Evolutionary conservation across 2,888 invertebrate species (phyloP).

Genomic region (Tuberolachnus salignus): DNA sequence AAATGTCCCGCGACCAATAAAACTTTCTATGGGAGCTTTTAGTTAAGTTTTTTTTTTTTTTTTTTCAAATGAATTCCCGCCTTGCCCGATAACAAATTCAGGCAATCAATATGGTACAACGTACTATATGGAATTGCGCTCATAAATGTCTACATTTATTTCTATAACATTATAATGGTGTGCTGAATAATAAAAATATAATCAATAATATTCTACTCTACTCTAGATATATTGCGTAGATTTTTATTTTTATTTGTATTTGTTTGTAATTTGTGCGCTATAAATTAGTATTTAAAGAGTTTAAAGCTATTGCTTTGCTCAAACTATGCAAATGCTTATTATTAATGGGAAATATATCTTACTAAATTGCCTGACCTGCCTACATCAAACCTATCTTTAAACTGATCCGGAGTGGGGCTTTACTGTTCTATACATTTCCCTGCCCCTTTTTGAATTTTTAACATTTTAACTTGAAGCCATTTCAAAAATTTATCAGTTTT

Average conservation of each 20-base stretch:
- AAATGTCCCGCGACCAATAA: conserved; percentile 25
- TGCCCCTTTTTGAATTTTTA: conserved; percentile 34
- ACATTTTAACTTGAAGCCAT: conserved; percentile 42
- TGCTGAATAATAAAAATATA: neutral
- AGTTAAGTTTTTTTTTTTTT: conserved; percentile 1
- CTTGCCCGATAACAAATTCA: conserved; percentile 1
- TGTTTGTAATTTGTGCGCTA: neutral
- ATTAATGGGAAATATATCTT: neutral
- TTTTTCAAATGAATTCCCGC: neutral
- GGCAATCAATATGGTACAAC: neutral
- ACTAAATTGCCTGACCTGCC: neutral
- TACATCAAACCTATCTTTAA: neutral
- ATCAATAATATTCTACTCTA: neutral
- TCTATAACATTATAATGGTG: too few relatives aligned
- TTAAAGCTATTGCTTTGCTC: neutral
- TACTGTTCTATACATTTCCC: conserved; percentile 29
- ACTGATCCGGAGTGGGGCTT: neutral
- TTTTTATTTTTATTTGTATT: neutral
- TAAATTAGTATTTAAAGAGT: too few relatives aligned
- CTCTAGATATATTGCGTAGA: neutral
- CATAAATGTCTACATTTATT: neutral
- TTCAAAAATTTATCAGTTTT: conserved; percentile 48
- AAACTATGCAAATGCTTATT: too few relatives aligned
- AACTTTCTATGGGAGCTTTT: conserved; percentile 14
- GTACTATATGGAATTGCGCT: neutral